Evolutionary conservation across 2,888 invertebrate species (phyloP).

Genomic region (Eledone cirrhosa): DNA sequence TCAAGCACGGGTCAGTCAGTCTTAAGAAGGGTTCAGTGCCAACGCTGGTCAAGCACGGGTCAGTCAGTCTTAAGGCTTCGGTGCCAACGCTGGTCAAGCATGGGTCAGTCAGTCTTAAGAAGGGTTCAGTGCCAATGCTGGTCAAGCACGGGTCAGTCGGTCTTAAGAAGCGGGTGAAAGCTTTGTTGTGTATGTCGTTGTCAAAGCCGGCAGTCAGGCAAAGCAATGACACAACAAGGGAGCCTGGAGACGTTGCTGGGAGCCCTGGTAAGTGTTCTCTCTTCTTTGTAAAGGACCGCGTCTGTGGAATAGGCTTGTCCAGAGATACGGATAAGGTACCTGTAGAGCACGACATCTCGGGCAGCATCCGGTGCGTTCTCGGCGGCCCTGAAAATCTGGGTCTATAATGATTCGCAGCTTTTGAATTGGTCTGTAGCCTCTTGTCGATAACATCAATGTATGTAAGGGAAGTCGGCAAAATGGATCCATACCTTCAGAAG

Average conservation of each 20-base stretch:
- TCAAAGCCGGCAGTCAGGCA: not conserved
- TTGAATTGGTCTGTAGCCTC: not conserved
- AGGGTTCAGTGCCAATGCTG: no score
- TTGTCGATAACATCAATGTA: not conserved
- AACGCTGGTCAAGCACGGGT: no score
- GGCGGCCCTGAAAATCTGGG: not conserved
- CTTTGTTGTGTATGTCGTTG: not conserved
- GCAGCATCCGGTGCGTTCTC: not conserved
- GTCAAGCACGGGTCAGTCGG: no score
- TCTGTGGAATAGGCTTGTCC: not conserved
- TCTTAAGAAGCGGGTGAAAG: no score
- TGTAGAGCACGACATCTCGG: not conserved
- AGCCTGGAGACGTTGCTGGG: not conserved
- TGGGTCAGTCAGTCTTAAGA: no score
- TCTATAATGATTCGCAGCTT: not conserved
- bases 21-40: no score
- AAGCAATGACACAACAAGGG: not conserved
- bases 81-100: no score
- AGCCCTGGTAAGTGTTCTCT: not conserved
- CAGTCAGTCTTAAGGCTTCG: no score
- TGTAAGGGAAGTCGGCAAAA: conserved; percentile 15
- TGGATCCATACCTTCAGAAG: not conserved
- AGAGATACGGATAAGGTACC: not conserved
- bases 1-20: no score
- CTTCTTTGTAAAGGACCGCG: not conserved